A percentile compares a stretch with the other conserved stretches of the same genome.
phyloP scores from a whole-genome alignment of 2,797 vertebrate genomes.

The Schizopygopsis pylzovi region DNA sequence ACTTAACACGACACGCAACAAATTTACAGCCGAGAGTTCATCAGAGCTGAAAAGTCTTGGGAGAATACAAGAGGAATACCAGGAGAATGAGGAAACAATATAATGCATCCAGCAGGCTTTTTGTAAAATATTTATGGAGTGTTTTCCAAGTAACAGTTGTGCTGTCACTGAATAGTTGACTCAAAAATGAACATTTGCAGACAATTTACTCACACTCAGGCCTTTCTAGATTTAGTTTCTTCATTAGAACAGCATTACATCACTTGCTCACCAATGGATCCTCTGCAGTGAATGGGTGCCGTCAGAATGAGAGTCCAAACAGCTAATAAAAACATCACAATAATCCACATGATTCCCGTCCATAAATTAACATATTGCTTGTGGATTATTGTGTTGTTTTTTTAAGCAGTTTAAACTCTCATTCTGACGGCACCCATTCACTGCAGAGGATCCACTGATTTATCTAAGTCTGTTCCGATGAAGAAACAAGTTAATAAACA shows the following conservation, averaged over 20 bases:
- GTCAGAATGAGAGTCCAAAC: neutral
- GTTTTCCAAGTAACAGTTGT: neutral
- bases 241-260: neutral
- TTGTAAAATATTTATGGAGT: neutral
- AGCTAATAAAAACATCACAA: neutral
- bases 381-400: neutral
- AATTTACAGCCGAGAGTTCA: slow-evolving; percentile 67
- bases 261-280: no score
- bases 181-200: neutral
- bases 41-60: slow-evolving; percentile 16
- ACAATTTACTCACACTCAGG: neutral
- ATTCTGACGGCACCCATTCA: neutral
- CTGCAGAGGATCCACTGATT: neutral
- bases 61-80: neutral
- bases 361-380: neutral
- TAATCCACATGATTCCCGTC: neutral
- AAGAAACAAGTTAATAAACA: neutral
- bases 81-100: neutral
- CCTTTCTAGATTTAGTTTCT: neutral
- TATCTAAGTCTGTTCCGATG: neutral
- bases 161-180: neutral
- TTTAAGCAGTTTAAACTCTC: neutral
- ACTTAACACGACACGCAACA: slow-evolving; percentile 61
- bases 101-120: neutral
- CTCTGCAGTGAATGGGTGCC: neutral